These are phyloP conservation scores for Thinocorus orbignyianus DNA, from an alignment of 2,113 vertebrate genomes.

Conservation along the genomic window DNA sequence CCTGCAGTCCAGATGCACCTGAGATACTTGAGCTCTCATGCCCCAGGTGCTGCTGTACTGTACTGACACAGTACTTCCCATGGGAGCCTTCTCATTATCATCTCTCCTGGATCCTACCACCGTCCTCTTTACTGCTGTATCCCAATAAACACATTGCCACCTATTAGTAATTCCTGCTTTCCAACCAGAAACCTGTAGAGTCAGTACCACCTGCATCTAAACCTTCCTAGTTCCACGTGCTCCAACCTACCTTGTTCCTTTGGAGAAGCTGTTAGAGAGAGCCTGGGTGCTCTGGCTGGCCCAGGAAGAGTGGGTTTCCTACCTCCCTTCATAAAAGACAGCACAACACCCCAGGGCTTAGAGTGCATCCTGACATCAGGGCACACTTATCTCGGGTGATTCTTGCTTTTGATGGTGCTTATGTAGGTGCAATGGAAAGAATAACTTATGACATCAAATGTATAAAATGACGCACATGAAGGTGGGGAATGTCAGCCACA, in stretches of 20 bases:
- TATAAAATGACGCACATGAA: neutral
- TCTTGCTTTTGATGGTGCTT: neutral
- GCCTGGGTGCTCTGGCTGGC: fast-evolving
- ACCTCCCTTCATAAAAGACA: neutral
- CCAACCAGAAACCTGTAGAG: neutral
- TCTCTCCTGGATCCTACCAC: fast-evolving
- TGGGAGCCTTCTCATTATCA: fast-evolving
- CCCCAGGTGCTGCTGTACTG: neutral
- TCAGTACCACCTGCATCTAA: fast-evolving
- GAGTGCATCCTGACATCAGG: too few species aligned
- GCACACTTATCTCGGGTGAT: neutral
- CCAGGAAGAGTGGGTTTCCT: neutral
- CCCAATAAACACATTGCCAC: neutral
- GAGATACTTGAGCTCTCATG: neutral
- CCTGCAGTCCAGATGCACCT: neutral
- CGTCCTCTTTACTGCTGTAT: neutral
- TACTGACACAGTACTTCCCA: neutral
- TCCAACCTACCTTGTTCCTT: neutral
- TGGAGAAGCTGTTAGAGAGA: neutral
- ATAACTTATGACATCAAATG: too few species aligned
- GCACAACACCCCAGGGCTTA: neutral
- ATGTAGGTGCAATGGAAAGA: neutral
- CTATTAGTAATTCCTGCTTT: neutral
- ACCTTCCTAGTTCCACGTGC: neutral
- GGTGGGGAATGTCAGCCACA: neutral